Evolutionary conservation across 1,140 invertebrate species (phyloP), one percentile per base, ranked within the genome.

Genomic region (Lasaia peninsularis): DNA sequence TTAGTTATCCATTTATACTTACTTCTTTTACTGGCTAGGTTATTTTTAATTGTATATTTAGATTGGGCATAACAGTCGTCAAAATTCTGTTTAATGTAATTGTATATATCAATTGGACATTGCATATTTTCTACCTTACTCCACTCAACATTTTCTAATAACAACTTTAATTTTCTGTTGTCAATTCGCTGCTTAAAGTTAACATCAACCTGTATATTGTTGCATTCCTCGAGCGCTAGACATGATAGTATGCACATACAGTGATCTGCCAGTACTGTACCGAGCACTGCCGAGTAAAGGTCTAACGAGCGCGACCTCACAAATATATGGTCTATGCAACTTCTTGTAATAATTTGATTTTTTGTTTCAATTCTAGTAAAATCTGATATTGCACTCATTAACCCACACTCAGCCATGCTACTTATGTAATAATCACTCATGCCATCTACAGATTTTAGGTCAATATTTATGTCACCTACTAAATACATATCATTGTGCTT

Each of bases 291-390:
- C 57, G 57, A 53, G 37, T 59, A 59, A 1, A 53, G 35, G 16
- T 59, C 14, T 34, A 59, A 59, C 9, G 35, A 28, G 18, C 16
- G 35, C 24, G 51, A 52, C 21, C 51, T 44, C 0, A 35, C 57
- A 48, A 59, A 59, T n/a, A 59, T 59, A 18, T 59, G 51, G 11
- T 59, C 57, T 8, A 59, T 52, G 31, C 57, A 59, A 48, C 21
- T 48, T n/a, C 16, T 14, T n/a, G 57, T 59, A 11, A 59, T 20
- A 10, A 7, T 51, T 12, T 58, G 8, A n/a, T 51, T 14, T 28
- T 12, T 2, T 31, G 0, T 51, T 28, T 58, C 56, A 24, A 51
- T 51, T 21, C 56, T 48, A n/a, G 56, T 57, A 51, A 50, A 37
- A 28, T 50, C 56, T 14, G 56, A 24, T 50, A 57, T 57, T 44